A percentile compares a stretch with the other conserved stretches of the same genome.
These are phyloP conservation scores for Morinoia aosen DNA, from an alignment of 2,888 invertebrate species.

Conservation along the genomic window DNA sequence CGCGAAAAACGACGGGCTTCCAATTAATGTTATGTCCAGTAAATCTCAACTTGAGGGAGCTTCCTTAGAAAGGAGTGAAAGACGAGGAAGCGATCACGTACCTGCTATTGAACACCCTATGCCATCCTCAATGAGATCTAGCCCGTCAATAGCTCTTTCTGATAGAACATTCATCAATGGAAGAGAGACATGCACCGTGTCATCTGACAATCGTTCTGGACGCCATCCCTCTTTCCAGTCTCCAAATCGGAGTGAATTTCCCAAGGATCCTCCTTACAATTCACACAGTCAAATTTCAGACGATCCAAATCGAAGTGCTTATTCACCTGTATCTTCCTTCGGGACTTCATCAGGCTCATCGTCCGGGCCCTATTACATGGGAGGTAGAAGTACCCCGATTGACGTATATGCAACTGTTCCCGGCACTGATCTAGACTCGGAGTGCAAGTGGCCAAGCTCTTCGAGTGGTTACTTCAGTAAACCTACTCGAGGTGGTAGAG, in stretches of 20 bases:
- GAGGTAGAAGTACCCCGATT: background rate
- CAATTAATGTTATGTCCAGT: background rate
- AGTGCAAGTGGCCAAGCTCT: conserved; percentile 49
- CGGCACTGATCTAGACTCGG: conserved; percentile 7
- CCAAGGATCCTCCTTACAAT: background rate
- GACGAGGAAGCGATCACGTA: background rate
- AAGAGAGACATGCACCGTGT: background rate
- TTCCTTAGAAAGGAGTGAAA: background rate
- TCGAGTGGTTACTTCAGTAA: background rate
- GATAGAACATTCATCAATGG: background rate
- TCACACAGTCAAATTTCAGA: background rate
- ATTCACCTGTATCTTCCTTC: conserved; percentile 12
- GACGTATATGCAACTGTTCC: conserved; percentile 38
- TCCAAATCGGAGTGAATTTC: conserved; percentile 13
- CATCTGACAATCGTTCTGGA: background rate
- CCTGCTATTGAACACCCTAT: background rate
- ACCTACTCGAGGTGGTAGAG: background rate
- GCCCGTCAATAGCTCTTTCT: background rate
- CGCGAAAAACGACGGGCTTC: background rate
- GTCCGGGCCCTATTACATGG: background rate
- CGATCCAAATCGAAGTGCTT: background rate
- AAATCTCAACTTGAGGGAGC: background rate
- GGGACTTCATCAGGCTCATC: background rate
- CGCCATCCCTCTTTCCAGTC: background rate
- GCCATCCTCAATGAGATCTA: background rate